Evolutionary conservation across 1,140 invertebrate species (phyloP), one percentile per base, ranked within the genome.

Genomic region (Caerostris extrusa): DNA sequence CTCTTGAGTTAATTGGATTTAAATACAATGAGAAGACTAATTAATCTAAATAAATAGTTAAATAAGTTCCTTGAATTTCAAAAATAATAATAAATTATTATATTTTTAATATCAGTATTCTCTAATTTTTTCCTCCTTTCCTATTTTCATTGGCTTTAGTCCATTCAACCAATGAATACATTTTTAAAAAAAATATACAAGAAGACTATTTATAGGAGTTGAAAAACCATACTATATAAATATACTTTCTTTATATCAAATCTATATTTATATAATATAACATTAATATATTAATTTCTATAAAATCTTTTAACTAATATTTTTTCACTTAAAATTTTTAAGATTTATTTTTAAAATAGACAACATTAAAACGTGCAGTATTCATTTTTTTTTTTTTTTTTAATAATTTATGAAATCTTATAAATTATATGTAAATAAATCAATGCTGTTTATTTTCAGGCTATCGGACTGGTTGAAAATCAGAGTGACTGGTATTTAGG

Each of bases 401-500:
- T 34, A 34, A 34, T 34, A 34, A 34, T 34, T 34, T 34, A 1
- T 34, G 34, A 34, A 34, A 34, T 34, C 34, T 34, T 34, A 34
- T 34, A 34, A 34, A 34, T 34, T 34, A 34, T 34, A 34, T 34
- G 7, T 50, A 50, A 81, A 50, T 81, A n/a, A 53, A 3, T 57
- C 3, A 19, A 10, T 85, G n/a, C 3, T 91, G 53, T 55, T 57
- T 94, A 89, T 95, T 96, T 58, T 95, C 34, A 98, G 97, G 97
- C 97, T 61, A 96, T 99, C 95, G 98, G 98, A 87, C 96, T 99
- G 95, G 98, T 98, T 14, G 98, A 99, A 96, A 99, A 99, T 96
- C 98, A 99, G 96, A 99, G 98, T 96, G 97, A 98, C 95, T 99
- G 98, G 98, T 99, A 99, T 96, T 96, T 98, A 71, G 98, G 97